Evolutionary conservation across 2,888 invertebrate genomes (phyloP).

Genomic region (Herminia tarsipennalis): DNA sequence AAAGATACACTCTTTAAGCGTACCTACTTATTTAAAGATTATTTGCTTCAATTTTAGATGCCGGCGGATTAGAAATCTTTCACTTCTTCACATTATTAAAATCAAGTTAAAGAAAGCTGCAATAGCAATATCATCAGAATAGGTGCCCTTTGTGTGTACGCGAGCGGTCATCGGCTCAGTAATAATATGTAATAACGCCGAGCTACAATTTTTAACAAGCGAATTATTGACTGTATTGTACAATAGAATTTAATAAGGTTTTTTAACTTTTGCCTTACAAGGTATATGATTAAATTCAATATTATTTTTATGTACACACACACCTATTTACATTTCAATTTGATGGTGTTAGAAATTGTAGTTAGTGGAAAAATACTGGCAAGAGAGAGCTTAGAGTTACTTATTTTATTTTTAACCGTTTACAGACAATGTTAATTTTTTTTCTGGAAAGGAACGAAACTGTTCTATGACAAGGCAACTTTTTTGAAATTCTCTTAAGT

Average conservation of each 20-base stretch:
- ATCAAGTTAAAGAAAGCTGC: background rate
- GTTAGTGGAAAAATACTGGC: background rate
- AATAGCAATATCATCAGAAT: conserved; percentile 19
- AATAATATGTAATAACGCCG: conserved; percentile 56
- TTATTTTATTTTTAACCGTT: too few species aligned
- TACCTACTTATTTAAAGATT: too few species aligned
- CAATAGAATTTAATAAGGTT: conserved; percentile 19
- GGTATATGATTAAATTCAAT: background rate
- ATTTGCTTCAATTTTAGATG: too few species aligned
- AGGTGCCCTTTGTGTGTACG: conserved; percentile 1
- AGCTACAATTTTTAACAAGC: conserved; percentile 47
- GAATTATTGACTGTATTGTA: conserved; percentile 43
- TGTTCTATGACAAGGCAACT: too few species aligned
- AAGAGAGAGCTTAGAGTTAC: too few species aligned
- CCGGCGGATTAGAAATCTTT: too few species aligned
- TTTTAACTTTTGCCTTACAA: conserved; percentile 1
- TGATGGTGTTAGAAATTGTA: conserved; percentile 1
- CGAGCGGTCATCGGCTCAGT: conserved; percentile 58
- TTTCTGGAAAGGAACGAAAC: too few species aligned
- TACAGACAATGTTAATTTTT: too few species aligned
- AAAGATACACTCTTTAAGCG: too few species aligned
- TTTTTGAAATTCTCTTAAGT: too few species aligned
- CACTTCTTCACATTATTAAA: too few species aligned
- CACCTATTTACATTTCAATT: too few species aligned
- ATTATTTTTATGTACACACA: background rate